Base-by-base conservation (phyloP, 2,113 vertebrate genomes). In the Hipposideros armiger region DNA sequence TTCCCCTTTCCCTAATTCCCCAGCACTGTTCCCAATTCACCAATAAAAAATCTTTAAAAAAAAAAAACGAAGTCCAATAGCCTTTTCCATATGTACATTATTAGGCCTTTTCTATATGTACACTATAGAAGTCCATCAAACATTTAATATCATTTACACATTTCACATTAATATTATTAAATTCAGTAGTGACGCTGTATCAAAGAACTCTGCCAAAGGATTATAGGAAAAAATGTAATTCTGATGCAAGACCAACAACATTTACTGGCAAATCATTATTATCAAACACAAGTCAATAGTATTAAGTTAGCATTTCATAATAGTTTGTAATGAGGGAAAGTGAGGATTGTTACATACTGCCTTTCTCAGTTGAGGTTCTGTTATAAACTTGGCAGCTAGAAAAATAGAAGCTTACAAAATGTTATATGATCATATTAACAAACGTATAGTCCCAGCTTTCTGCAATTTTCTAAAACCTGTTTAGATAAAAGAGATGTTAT, bases 261-360 rank as follows among this genome's bases (percentile, higher is more conserved):
- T 73, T 74, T 22, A 72, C 4, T 42, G 47, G 22, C 62, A 93
- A 74, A 56, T 83, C 54, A 94, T 72, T 97, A 94, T 96, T 94
- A 87, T 85, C 80, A 92, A 87, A 76, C n/a, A 56, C 36, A 95
- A 52, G 32, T 70, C 98, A 93, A 94, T 80, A 96, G 42, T 64
- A 81, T 54, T 67, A 87, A 91, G 92, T 62, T 81, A 97, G 66
- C 26, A 92, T 89, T 94, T 89, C 56, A 16, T 90, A 36, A 58
- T 28, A 86, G 80, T 45, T 77, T 56, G 45, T 70, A 83, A 93
- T 40, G 42, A 24, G 19, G 50, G 3, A 96, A 94, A 94, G 0
- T 56, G 54, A 88, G 11, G 6, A 92, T 4, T 83, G 5, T 24
- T 74, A 80, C 81, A 91, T 83, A 40, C 94, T 13, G 58, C 64